These are phyloP conservation scores for Hydrozoanthus tunicans DNA, from an alignment of 64 coral and sea anemone species.

Conservation along the genomic window DNA sequence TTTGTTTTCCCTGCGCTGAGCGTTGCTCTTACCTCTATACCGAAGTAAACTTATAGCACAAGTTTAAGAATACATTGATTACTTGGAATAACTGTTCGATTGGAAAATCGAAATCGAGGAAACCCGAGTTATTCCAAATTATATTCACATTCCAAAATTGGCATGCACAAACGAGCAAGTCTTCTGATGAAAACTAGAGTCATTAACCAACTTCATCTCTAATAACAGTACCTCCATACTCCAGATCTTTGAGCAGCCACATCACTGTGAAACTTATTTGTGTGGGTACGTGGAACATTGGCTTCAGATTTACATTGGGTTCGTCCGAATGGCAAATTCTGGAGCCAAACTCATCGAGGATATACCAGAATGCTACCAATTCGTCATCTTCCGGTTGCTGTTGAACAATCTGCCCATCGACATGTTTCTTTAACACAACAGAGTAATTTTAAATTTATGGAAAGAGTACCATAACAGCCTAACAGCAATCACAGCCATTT, in stretches of 20 bases:
- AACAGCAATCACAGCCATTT: neutral
- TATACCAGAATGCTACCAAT: conserved; percentile 59
- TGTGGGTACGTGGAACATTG: conserved; percentile 67
- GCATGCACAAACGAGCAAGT: too few species aligned
- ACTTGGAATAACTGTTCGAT: too few species aligned
- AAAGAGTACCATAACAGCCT: neutral
- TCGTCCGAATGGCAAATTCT: conserved; percentile 88
- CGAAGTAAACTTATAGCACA: too few species aligned
- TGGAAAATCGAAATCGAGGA: too few species aligned
- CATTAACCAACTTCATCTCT: too few species aligned
- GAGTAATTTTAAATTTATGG: too few species aligned
- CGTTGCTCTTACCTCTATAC: too few species aligned
- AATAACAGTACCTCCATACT: conserved; percentile 76
- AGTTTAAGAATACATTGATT: too few species aligned
- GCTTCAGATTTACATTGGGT: conserved; percentile 51
- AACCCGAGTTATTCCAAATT: too few species aligned
- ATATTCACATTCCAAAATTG: too few species aligned
- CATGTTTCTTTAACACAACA: conserved; percentile 14
- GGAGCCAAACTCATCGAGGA: conserved; percentile 96
- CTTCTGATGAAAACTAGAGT: too few species aligned
- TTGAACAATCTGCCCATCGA: conserved; percentile 10
- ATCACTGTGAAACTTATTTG: conserved; percentile 73
- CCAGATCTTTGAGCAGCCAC: conserved; percentile 74
- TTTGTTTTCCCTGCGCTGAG: too few species aligned
- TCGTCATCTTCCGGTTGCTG: conserved; percentile 28